Base-by-base conservation (phyloP, 2,797 vertebrate genomes). In the Falco peregrinus region DNA sequence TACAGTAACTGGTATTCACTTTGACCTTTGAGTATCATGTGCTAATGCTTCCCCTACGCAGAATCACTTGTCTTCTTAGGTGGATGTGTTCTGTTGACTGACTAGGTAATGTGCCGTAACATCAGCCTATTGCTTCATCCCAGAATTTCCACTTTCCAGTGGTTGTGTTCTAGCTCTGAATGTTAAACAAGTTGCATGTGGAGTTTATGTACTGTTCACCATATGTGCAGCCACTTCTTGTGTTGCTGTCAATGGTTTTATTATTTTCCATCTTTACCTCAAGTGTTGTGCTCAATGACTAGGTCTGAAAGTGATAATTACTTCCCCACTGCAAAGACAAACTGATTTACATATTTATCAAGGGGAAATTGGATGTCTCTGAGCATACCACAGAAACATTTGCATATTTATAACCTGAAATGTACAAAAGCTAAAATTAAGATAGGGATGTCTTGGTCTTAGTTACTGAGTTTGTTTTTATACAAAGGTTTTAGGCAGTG, bases 291-390 rank as follows among this genome's bases (percentile, higher is more conserved):
- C 51, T 95, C 77, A 89, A 5, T 93, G 92, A 86, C 77, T 96
- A 67, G 94, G 80, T 94, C 93, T 96, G 94, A 93, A 96, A 96
- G 87, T 91, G 89, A 96, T 97, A 96, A 97, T 97, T 97, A 88
- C 87, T 96, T 97, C 83, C 43, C 85, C 69, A 84, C 83, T 89
- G 63, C 73, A 95, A 83, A 90, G 77, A 63, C 70, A 96, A 93
- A 68, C 77, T 93, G 70, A 95, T 97, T 97, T 96, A 43, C 93
- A 95, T 96, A 95, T 93, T 93, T 97, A 92, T 97, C 94, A 92
- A 95, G 91, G 82, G 89, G 61, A 90, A 94, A 93, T 80, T 95
- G 80, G 47, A 93, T 96, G 68, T 33, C 89, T 96, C 39, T 77
- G 60, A 93, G 83, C 67, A 67, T 86, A 89, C 35, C 50, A 94